Evolutionary conservation across 2,888 invertebrate species (phyloP).

Genomic region (Capitulum mitella): DNA sequence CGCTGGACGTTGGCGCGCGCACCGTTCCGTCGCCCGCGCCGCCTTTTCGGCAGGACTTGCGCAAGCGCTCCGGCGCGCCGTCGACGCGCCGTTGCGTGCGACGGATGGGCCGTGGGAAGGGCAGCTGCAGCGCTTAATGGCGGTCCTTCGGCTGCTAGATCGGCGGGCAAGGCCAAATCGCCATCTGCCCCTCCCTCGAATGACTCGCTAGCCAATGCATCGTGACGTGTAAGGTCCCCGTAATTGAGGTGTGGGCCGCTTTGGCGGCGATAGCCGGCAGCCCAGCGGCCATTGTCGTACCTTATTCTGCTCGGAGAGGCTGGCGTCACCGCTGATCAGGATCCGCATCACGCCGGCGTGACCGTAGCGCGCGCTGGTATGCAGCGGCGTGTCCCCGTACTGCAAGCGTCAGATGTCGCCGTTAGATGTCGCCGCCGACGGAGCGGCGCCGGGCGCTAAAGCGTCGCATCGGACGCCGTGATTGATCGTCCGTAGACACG

Average conservation of each 20-base stretch:
- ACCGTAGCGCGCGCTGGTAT: conserved; percentile 90
- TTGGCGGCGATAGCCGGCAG: neutral
- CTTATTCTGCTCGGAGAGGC: conserved; percentile 82
- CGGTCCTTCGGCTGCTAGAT: neutral
- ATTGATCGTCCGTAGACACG: neutral
- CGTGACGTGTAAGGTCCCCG: neutral
- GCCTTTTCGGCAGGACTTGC: neutral
- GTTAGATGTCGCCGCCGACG: neutral
- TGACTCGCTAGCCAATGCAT: neutral
- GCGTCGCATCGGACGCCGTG: no score
- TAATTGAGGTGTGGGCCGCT: neutral
- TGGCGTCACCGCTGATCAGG: conserved; percentile 79
- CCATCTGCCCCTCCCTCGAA: neutral
- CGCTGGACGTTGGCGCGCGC: no score
- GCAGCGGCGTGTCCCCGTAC: conserved; percentile 91
- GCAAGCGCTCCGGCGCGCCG: neutral
- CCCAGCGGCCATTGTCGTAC: conserved; percentile 42
- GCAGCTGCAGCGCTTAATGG: neutral
- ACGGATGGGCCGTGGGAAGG: neutral
- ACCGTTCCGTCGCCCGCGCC: no score
- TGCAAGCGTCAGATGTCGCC: conserved; percentile 42
- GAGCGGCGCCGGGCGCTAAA: neutral
- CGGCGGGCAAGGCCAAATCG: neutral
- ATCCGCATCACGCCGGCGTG: conserved; percentile 94
- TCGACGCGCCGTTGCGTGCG: neutral